These are phyloP conservation scores for Cryptus armator DNA, from an alignment of 2,888 invertebrate genomes.

Conservation along the genomic window DNA sequence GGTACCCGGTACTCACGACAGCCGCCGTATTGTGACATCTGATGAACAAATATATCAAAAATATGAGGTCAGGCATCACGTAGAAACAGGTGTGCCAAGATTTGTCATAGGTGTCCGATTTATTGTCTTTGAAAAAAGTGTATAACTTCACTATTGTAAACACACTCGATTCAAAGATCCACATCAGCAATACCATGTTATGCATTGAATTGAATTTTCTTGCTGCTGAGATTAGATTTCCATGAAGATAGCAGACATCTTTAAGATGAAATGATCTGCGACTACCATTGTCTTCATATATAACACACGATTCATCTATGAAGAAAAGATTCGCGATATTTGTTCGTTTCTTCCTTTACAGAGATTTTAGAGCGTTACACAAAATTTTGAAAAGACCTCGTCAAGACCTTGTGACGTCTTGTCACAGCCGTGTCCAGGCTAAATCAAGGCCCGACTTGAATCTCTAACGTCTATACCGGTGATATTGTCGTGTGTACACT, in stretches of 20 bases:
- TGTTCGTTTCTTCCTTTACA: too few relatives aligned
- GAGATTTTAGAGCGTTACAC: too few relatives aligned
- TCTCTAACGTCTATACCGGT: too few relatives aligned
- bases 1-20: background rate
- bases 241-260: background rate
- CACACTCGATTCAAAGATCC: background rate
- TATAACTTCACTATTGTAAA: background rate
- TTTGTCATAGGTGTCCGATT: too few relatives aligned
- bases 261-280: background rate
- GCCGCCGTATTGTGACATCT: background rate
- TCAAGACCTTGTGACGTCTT: too few relatives aligned
- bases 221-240: background rate
- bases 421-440: too few relatives aligned
- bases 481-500: too few relatives aligned
- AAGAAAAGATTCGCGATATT: background rate
- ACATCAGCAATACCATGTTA: background rate
- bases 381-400: too few relatives aligned
- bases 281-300: background rate
- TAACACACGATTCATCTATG: background rate
- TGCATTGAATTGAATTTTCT: background rate
- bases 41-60: slow-evolving; percentile 7
- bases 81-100: too few relatives aligned
- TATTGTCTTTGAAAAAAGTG: background rate
- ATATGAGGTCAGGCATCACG: too few relatives aligned
- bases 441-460: too few relatives aligned